Percentiles rank a stretch among this genome's conserved stretches.
Evolutionary conservation across 2,888 invertebrate species (phyloP).

Genomic region (Rhagonycha fulva): DNA sequence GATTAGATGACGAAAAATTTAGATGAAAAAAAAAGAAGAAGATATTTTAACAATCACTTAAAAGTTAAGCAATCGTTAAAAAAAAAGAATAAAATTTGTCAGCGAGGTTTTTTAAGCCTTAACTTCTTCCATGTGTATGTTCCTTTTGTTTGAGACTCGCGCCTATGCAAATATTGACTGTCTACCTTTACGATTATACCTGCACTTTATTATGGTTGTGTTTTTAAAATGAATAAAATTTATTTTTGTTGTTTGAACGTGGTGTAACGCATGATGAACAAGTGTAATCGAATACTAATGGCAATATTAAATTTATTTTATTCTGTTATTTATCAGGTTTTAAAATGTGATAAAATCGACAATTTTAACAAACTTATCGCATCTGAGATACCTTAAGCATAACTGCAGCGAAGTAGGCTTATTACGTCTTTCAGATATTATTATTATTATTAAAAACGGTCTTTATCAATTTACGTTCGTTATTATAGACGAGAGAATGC

Average conservation of each 20-base stretch:
- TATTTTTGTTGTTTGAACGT: constrained; percentile 37
- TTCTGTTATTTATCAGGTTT: constrained; percentile 36
- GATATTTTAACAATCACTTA: constrained; percentile 34
- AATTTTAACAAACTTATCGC: constrained; percentile 48
- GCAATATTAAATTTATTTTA: constrained; percentile 45
- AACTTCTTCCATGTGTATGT: constrained; percentile 41
- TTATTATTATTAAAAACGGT: constrained; percentile 29
- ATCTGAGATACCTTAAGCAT: constrained; percentile 43
- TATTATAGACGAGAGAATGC: background rate
- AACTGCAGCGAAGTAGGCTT: constrained; percentile 30
- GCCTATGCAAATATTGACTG: constrained; percentile 34
- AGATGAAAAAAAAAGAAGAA: constrained; percentile 18
- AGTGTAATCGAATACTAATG: constrained; percentile 37
- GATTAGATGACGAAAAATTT: constrained; percentile 24
- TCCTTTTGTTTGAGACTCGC: constrained; percentile 42
- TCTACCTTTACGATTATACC: constrained; percentile 38
- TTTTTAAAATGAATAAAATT: constrained; percentile 39
- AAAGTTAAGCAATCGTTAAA: constrained; percentile 28
- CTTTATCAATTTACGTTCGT: constrained; percentile 32
- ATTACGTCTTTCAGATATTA: constrained; percentile 40
- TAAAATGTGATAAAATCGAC: constrained; percentile 50
- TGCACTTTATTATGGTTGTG: constrained; percentile 46
- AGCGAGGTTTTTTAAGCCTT: constrained; percentile 34
- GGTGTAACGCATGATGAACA: constrained; percentile 24
- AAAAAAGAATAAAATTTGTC: constrained; percentile 18